Evolutionary conservation across 30 jellyfish, hydroid and myxozoan genomes (phyloP).

Genomic region (Aurelia sp.): DNA sequence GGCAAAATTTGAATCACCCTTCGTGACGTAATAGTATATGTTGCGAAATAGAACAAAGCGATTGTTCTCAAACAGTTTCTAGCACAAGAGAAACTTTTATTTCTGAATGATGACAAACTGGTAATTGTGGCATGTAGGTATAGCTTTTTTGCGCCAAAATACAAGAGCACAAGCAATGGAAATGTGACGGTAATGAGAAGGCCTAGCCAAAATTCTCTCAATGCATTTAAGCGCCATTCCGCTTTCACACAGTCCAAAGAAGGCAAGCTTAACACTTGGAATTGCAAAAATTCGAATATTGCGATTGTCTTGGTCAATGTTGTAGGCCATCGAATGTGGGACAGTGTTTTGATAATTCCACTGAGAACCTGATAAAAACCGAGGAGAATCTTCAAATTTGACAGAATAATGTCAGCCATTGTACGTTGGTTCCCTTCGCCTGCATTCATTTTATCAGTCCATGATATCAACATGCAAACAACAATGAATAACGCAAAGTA

Average conservation of each 20-base stretch:
- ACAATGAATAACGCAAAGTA: constrained; percentile 6
- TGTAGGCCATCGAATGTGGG: constrained; percentile 46
- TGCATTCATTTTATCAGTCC: constrained; percentile 10
- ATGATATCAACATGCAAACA: constrained; percentile 19
- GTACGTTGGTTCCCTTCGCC: constrained; percentile 29
- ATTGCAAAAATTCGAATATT: constrained; percentile 13
- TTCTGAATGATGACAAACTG: neutral
- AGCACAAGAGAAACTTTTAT: neutral
- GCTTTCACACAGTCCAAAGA: constrained; percentile 41
- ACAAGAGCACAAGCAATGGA: constrained; percentile 22
- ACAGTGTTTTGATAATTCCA: neutral
- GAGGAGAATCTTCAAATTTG: constrained; percentile 46
- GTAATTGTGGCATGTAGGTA: neutral
- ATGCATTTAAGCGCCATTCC: constrained; percentile 34
- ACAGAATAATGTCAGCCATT: constrained; percentile 52
- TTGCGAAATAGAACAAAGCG: constrained; percentile 24
- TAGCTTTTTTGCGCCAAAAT: neutral
- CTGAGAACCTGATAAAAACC: constrained; percentile 53
- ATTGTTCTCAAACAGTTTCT: constrained; percentile 8
- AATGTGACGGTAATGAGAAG: constrained; percentile 11
- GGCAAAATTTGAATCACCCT: constrained; percentile 31
- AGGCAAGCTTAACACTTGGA: neutral
- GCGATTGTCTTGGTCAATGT: constrained; percentile 2
- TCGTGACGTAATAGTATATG: constrained; percentile 42
- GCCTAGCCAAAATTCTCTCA: constrained; percentile 43